Evolutionary conservation across 2,797 vertebrate genomes (phyloP), one percentile per base, ranked within the genome.

Genomic region (Zenarchopterus dispar): DNA sequence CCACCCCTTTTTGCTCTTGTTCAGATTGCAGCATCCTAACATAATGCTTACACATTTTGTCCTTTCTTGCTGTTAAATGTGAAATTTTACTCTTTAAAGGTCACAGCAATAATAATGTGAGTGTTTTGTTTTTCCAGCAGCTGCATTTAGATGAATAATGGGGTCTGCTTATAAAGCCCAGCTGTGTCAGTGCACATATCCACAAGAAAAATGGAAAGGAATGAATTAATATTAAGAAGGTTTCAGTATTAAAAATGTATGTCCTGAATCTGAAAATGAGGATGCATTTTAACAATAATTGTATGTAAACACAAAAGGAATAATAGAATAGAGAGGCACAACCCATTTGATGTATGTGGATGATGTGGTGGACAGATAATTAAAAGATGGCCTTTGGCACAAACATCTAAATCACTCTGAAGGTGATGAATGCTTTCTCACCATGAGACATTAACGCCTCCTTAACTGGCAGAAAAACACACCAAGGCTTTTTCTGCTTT

Each of bases 171-270:
- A 19, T 26, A 24, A 63, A 65, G 60, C 46, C n/a, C 52, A 44
- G 41, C 13, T 6, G 1, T 74, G 43, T 52, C 61, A 31, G 28
- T 44, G 26, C 66, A 75, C 19, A 48, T 21, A 4, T 51, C 41
- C 41, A 54, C 53, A 52, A 73, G 70, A 80, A 63, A 80, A 74
- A 82, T 80, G 41, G 45, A 70, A 72, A 58, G 48, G 56, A 31
- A 22, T 23, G 3, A 70, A 58, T 50, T 57, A 62, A 78, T 58
- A 39, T 43, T 39, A 7, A 23, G 10, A 24, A 16, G 13, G 63
- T 73, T 62, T 52, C 31, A 46, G 55, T 79, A 59, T 69, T 67
- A 10, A 15, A 41, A 31, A 52, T 52, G 45, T 23, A 36, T 50
- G 15, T 31, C 31, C 39, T 23, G 3, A 60, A 56, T 36, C 31